Base-by-base conservation (phyloP, 2,888 invertebrate species). In the Erebia aethiops region DNA sequence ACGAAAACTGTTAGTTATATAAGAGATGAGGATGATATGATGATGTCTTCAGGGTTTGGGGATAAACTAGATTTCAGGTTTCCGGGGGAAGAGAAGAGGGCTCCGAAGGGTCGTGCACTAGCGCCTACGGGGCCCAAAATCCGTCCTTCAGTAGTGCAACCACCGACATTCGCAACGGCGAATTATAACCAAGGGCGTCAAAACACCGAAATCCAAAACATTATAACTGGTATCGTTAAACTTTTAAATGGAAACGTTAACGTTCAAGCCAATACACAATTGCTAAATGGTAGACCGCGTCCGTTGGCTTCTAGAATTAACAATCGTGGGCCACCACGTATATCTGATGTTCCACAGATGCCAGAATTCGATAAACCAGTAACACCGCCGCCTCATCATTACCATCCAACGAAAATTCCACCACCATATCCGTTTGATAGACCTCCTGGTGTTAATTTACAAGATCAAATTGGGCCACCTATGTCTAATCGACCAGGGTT, bases 191-290 rank as follows among this genome's bases (percentile, higher is more conserved):
- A 89, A 21, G 89, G 88, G 0, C 79, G 93, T 70, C 93, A 93
- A 76, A 92, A 92, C 62, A 87, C 90, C 0, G 98, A 98, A 82
- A 97, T 98, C 71, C 97, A 98, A 85, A 98, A 98, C 80, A 98
- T 98, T 46, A 97, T 98, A 51, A 97, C 97, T 1, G 98, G 98
- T 10, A 96, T 98, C 64, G 98, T 98, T 0, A 98, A 98, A 84
- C 86, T 98, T 13, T 89, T 98, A 1, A 98, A 98, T 76, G 98
- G 98, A 0, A 98, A 98, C 79, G 97, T 97, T 0, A 97, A 97
- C 79, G 97, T 97, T 0, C 96, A 96, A 83, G 96, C 96, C 0
- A 97, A 96, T 77, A 96, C 96, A 0, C 95, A 95, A 70, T 89
- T 94, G 3, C 63, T 91, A 1, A 88, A 87, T 46, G 94, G 95